Conservation (phyloP, 2,888 invertebrate genomes). For the Drosophila subsilvestris region DNA sequence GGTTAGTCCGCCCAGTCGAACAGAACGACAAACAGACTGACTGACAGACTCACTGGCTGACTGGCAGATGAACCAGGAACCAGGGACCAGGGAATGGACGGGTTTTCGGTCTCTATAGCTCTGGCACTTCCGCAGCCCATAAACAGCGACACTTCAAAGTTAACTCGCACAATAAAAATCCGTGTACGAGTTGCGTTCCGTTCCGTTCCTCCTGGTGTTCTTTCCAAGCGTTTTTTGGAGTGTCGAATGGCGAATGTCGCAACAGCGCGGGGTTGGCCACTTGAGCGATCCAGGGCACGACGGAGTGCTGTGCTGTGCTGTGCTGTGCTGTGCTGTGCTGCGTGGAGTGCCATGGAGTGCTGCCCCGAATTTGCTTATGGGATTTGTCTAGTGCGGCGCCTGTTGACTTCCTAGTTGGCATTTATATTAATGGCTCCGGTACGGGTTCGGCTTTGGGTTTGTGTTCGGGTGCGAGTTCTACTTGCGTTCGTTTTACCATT, state of each 20-base stretch:
- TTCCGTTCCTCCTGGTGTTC: too few species aligned
- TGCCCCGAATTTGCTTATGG: constrained; percentile 56
- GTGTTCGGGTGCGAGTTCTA: too few species aligned
- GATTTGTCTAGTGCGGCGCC: constrained; percentile 58
- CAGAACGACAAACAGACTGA: constrained; percentile 33
- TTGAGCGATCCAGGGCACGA: background rate
- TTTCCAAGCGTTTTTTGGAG: background rate
- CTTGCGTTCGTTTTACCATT: background rate
- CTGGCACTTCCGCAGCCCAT: constrained; percentile 49
- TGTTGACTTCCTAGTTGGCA: constrained; percentile 72
- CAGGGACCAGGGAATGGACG: background rate
- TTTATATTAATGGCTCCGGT: constrained; percentile 63
- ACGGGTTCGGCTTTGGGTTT: background rate
- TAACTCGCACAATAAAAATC: constrained; percentile 74
- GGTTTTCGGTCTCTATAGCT: background rate
- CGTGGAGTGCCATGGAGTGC: constrained; percentile 1
- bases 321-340: background rate
- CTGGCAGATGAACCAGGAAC: background rate
- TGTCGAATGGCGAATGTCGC: background rate
- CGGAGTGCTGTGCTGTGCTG: background rate
- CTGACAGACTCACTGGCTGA: constrained; percentile 52
- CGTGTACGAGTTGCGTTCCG: constrained; percentile 39
- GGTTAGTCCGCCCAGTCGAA: constrained; percentile 64
- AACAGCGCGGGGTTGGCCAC: constrained; percentile 28
- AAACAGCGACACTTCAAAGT: constrained; percentile 74